Evolutionary conservation across 2,888 invertebrate genomes (phyloP), one percentile per base, ranked within the genome.

Genomic region (Podotricha telesiphe): DNA sequence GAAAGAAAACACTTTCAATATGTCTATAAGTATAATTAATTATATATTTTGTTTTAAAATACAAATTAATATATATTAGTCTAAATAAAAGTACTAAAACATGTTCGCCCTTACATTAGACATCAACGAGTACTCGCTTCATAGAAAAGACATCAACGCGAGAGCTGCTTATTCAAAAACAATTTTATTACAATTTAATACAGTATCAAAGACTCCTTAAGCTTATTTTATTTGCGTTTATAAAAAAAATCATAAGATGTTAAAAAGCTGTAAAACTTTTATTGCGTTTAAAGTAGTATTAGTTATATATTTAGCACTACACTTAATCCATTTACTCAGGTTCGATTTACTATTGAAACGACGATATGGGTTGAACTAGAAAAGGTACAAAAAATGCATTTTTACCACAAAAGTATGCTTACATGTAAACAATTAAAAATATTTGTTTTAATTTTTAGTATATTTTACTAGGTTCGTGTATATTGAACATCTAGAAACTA

Each of bases 141-240:
- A 48, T 62, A 62, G 47, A 62, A 48, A 62, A 62, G 62, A 62
- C 48, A 62, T 62, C 48, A 48, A 62, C 62, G 56, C 20, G 59
- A 45, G 17, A 11, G 3, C 17, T 50, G 17, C 15, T 62, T 47
- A 34, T 17, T 37, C 19, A 48, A 8, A 45, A 45, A 45, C 45
- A 28, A 45, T 22, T 45, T 59, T 17, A 45, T 28, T 59, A 22
- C n/a, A 45, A 42, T 59, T n/a, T 34, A 34, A 55, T 34, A 34
- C 4, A 47, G 1, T 47, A 47, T 8, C 8, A 17, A 47, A 47
- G 47, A 47, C 7, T 47, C 8, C 17, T 17, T 8, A 47, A 7
- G 17, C 17, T 7, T 17, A 53, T 10, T 42, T 42, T n/a, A 45
- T 59, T 28, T 42, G n/a, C n/a, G 40, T 4, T 15, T 45, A 45